phyloP scores from a whole-genome alignment of 2,888 invertebrate genomes.

The Cyaniris semiargus region DNA sequence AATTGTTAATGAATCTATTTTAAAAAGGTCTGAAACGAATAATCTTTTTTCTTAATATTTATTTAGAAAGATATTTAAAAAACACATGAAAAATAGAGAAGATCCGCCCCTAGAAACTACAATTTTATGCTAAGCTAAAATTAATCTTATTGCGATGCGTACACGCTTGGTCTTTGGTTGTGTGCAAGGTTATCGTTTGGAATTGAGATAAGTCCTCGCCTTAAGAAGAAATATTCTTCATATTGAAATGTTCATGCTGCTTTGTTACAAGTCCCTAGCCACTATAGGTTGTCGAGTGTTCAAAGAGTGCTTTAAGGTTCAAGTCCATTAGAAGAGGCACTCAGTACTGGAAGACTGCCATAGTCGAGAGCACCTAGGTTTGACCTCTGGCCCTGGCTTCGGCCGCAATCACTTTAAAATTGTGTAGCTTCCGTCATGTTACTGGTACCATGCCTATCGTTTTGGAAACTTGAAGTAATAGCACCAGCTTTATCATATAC shows the following conservation, averaged over 20 bases:
- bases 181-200: too few species aligned
- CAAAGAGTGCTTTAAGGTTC: conserved; percentile 6
- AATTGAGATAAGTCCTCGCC: too few species aligned
- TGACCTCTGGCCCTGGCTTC: conserved; percentile 11
- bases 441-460: neutral
- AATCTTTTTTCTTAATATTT: too few species aligned
- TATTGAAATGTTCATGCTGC: neutral
- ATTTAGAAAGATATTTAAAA: too few species aligned
- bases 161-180: too few species aligned
- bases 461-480: neutral
- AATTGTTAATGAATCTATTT: too few species aligned
- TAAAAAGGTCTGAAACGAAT: too few species aligned
- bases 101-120: too few species aligned
- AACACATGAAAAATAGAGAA: too few species aligned
- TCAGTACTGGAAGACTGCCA: conserved; percentile 6
- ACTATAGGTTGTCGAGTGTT: neutral
- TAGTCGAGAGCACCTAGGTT: neutral
- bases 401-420: neutral
- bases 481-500: too few species aligned
- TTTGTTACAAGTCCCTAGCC: neutral
- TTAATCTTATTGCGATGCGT: too few species aligned
- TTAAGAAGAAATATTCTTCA: neutral
- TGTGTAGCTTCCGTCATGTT: neutral
- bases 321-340: conserved; percentile 9
- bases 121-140: too few species aligned